These are phyloP conservation scores for Lycaon pictus DNA, from an alignment of 2,113 vertebrate genomes.

Conservation along the genomic window DNA sequence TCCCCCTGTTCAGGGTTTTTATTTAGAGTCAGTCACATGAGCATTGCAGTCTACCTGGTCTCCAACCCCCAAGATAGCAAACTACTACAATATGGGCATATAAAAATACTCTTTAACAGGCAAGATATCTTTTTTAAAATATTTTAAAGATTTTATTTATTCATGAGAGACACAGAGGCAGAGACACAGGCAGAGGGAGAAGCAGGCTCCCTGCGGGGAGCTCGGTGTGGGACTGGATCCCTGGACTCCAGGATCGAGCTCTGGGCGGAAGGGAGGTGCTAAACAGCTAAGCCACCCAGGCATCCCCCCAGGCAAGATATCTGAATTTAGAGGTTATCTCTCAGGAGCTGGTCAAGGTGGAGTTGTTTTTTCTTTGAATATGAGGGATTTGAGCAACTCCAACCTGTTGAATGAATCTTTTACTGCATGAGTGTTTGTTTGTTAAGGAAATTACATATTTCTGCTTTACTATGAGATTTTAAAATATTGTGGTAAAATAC, in stretches of 20 bases:
- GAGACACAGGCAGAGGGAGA: no score
- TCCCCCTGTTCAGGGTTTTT: not conserved
- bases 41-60: not conserved
- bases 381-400: not conserved
- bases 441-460: not conserved
- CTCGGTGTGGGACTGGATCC: no score
- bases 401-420: constrained; percentile 9
- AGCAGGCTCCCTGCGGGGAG: no score
- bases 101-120: not conserved
- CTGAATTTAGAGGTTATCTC: not conserved
- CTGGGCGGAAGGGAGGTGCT: no score
- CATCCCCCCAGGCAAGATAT: no score
- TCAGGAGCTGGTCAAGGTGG: not conserved
- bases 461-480: not conserved
- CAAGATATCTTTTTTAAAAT: not conserved
- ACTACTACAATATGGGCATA: not conserved
- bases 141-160: no score
- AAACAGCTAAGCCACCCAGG: no score
- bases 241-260: no score
- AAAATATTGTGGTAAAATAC: not conserved
- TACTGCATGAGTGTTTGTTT: not conserved
- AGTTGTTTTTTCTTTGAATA: not conserved
- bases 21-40: not conserved
- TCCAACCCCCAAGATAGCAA: not conserved
- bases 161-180: no score